These are phyloP conservation scores for Bursaphelenchus okinawaensis DNA, from an alignment of 2,888 invertebrate genomes.

Conservation along the genomic window DNA sequence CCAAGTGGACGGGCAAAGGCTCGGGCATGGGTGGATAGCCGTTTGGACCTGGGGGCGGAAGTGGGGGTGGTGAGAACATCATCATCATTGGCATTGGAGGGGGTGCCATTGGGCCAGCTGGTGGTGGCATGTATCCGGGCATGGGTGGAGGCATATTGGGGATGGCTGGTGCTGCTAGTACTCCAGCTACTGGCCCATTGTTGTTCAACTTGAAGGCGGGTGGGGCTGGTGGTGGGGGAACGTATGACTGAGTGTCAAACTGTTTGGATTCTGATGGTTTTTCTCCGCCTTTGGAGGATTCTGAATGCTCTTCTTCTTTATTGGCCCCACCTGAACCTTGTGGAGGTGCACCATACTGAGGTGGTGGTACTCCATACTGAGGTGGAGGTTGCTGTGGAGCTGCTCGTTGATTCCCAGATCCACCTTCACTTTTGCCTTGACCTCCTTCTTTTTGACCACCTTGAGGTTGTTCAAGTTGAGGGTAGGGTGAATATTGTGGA, in stretches of 20 bases:
- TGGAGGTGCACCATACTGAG: neutral
- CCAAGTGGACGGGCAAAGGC: conserved; percentile 3
- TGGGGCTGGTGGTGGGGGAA: neutral
- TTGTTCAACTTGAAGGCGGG: neutral
- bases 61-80: neutral
- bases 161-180: neutral
- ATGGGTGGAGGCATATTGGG: neutral
- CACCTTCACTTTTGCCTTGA: neutral
- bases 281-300: neutral
- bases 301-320: neutral
- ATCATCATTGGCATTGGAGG: conserved; percentile 4
- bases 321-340: conserved; percentile 5
- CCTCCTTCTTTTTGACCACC: neutral
- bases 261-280: too few species aligned
- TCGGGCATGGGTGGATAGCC: neutral
- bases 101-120: neutral
- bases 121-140: neutral
- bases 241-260: neutral
- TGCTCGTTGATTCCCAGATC: neutral
- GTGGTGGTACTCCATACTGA: neutral
- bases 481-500: too few species aligned
- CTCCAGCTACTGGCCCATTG: neutral
- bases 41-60: conserved; percentile 1
- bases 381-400: neutral
- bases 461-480: too few species aligned